phyloP scores from a whole-genome alignment of 2,888 invertebrate genomes.

The Maniola hyperantus region DNA sequence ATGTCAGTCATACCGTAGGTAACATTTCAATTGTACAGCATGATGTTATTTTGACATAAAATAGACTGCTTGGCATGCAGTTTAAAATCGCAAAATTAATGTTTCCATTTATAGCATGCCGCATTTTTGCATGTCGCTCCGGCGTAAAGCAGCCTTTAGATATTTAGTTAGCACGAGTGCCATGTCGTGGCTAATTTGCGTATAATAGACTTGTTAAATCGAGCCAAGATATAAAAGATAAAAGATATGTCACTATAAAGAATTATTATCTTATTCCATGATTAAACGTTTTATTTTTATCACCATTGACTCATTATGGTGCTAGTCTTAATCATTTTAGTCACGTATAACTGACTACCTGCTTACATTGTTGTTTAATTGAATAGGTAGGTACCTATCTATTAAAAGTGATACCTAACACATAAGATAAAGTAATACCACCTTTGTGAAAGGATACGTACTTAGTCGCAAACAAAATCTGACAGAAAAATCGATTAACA shows the following conservation, averaged over 20 bases:
- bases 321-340: constrained; percentile 15
- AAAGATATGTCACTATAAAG: constrained; percentile 30
- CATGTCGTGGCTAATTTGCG: constrained; percentile 30
- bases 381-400: neutral
- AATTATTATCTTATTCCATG: constrained; percentile 27
- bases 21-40: no score
- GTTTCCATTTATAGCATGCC: no score
- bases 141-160: neutral
- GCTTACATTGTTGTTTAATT: constrained; percentile 5
- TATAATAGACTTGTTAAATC: constrained; percentile 34
- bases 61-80: no score
- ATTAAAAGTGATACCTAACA: neutral
- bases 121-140: neutral
- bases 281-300: constrained; percentile 13
- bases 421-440: no score
- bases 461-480: no score
- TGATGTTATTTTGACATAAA: no score
- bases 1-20: no score
- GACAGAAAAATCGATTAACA: no score
- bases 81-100: no score
- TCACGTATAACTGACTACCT: constrained; percentile 4
- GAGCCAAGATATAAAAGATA: constrained; percentile 27
- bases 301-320: constrained; percentile 8
- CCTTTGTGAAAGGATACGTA: neutral
- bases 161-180: neutral